Conservation (phyloP, 1,140 invertebrate species). For the Eriosoma lanigerum region DNA sequence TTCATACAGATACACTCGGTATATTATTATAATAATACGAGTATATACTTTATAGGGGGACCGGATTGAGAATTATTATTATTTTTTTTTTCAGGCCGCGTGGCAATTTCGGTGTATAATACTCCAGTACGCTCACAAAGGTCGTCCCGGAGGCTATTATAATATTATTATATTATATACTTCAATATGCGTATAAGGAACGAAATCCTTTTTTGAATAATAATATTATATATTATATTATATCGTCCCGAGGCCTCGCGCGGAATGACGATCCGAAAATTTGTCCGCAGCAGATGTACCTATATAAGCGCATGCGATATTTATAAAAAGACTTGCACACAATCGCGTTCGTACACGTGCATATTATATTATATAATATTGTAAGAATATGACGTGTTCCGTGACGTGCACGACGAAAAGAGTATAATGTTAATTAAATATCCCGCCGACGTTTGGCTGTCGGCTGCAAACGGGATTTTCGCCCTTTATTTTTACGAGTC, state of each 20-base stretch:
- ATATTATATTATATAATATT: too few species aligned
- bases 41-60: not conserved
- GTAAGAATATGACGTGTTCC: too few species aligned
- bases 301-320: too few species aligned
- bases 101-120: conserved; percentile 12
- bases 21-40: not conserved
- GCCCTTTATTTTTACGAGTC: too few species aligned
- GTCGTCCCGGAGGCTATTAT: not conserved
- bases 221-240: not conserved
- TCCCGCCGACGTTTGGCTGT: too few species aligned
- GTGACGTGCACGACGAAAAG: too few species aligned
- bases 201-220: conserved; percentile 4
- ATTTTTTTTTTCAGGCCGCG: conserved; percentile 11
- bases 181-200: too few species aligned
- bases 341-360: too few species aligned
- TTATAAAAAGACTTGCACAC: too few species aligned
- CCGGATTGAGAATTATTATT: not conserved
- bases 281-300: not conserved
- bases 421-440: too few species aligned
- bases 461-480: too few species aligned
- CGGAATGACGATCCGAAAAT: not conserved
- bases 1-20: not conserved
- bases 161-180: not conserved
- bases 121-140: not conserved
- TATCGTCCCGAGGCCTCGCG: not conserved